Evolutionary conservation across 2,888 invertebrate species (phyloP).

Genomic region (Orthonevra nobilis): DNA sequence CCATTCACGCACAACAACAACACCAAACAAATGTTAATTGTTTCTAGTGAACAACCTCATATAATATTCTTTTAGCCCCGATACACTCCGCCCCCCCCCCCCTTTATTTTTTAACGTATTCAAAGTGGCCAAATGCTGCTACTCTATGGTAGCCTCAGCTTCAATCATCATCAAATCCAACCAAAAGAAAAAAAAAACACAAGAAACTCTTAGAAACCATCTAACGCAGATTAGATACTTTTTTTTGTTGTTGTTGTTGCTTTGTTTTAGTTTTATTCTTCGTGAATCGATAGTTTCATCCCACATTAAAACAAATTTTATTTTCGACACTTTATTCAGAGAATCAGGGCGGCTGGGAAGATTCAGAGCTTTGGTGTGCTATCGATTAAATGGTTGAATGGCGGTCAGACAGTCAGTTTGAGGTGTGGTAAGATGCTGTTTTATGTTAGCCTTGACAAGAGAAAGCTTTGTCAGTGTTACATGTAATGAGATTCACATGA

Average conservation of each 20-base stretch:
- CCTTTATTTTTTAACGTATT: conserved; percentile 7
- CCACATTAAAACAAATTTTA: conserved; percentile 13
- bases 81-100: too few relatives aligned
- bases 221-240: conserved; percentile 19
- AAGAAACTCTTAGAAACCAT: background rate
- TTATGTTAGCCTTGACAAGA: conserved; percentile 32
- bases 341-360: background rate
- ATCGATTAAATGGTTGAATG: conserved; percentile 45
- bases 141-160: conserved; percentile 22
- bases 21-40: conserved; percentile 39
- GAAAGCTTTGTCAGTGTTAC: conserved; percentile 41
- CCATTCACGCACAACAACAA: conserved; percentile 24
- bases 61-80: background rate
- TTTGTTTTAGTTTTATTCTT: conserved; percentile 27
- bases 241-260: too few relatives aligned
- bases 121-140: conserved; percentile 12
- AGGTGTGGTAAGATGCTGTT: conserved; percentile 40
- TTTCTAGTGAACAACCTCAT: conserved; percentile 33
- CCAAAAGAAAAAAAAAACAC: too few relatives aligned
- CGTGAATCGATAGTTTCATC: conserved; percentile 36
- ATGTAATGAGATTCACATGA: conserved; percentile 38
- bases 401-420: too few relatives aligned
- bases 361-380: conserved; percentile 31
- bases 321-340: conserved; percentile 8
- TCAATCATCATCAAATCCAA: conserved; percentile 48